Percentiles rank a stretch among this genome's conserved stretches.
Evolutionary conservation across 53 echinoderm and acorn worm species (phyloP).

Genomic region (Crossaster papposus): DNA sequence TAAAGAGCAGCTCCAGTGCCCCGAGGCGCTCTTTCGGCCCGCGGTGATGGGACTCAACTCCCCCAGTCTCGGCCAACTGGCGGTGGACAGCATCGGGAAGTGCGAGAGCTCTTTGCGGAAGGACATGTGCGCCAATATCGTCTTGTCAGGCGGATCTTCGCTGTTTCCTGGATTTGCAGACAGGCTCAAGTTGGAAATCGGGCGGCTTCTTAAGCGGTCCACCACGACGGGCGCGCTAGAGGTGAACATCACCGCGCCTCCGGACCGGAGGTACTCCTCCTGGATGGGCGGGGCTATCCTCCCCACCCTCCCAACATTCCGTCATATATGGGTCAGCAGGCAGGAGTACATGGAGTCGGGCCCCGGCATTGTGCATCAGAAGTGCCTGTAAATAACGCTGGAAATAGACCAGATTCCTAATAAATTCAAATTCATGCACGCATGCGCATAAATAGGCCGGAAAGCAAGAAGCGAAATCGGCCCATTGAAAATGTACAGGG

Average conservation of each 20-base stretch:
- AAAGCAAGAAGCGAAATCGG: too few species aligned
- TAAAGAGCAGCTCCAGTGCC: slow-evolving; percentile 6
- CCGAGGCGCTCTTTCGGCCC: slow-evolving; percentile 3
- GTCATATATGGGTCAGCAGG: neutral
- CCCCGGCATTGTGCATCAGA: neutral
- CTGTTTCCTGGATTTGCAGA: neutral
- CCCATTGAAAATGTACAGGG: too few species aligned
- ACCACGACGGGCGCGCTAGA: neutral
- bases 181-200: neutral
- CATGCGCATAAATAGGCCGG: too few species aligned
- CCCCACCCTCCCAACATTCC: neutral
- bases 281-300: slow-evolving; percentile 25
- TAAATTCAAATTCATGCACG: too few species aligned
- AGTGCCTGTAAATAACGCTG: neutral
- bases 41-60: neutral
- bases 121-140: neutral
- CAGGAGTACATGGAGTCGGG: neutral
- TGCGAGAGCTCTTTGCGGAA: neutral
- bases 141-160: neutral
- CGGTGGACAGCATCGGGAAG: neutral
- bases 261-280: neutral
- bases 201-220: neutral
- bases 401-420: neutral
- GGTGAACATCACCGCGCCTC: neutral
- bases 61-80: neutral